phyloP scores from a whole-genome alignment of 1,140 invertebrate genomes.

The Drosophila truncata region DNA sequence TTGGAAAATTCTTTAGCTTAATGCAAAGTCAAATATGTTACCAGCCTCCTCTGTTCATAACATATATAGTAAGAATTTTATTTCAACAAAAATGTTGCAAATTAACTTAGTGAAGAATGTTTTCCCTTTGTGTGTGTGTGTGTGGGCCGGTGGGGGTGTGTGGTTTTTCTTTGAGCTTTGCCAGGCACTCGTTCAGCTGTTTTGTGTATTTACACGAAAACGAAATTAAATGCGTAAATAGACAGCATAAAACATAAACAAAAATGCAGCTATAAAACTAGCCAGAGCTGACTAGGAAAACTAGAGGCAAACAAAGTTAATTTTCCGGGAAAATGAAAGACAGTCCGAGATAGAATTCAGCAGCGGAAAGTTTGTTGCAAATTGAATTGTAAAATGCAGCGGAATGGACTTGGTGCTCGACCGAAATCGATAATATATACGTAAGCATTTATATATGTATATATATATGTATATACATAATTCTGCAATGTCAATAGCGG shows the following conservation, averaged over 20 bases:
- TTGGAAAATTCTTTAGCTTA: neutral
- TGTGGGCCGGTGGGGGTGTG: slow-evolving; percentile 5
- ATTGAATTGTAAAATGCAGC: slow-evolving; percentile 28
- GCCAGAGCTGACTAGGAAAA: slow-evolving; percentile 26
- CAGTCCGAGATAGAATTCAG: slow-evolving; percentile 23
- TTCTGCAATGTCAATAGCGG: slow-evolving; percentile 63
- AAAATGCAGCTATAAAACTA: slow-evolving; percentile 60
- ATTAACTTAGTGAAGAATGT: slow-evolving; percentile 15
- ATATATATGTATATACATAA: slow-evolving; percentile 54
- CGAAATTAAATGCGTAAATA: slow-evolving; percentile 71
- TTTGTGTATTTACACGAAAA: slow-evolving; percentile 74
- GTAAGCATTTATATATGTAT: neutral
- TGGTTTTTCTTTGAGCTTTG: slow-evolving; percentile 30
- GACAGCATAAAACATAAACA: slow-evolving; percentile 73
- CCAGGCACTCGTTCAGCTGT: slow-evolving; percentile 39
- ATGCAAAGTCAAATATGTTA: slow-evolving; percentile 4
- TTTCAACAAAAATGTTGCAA: slow-evolving; percentile 10
- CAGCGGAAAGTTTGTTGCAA: slow-evolving; percentile 39
- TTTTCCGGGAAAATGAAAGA: slow-evolving; percentile 31
- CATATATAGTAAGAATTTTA: neutral
- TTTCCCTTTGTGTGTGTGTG: neutral
- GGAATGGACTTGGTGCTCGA: neutral
- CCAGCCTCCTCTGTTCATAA: neutral
- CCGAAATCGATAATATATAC: slow-evolving; percentile 55
- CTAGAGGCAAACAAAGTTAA: slow-evolving; percentile 21